phyloP scores from a whole-genome alignment of 2,113 vertebrate species.

The Chaenogobius annularis region DNA sequence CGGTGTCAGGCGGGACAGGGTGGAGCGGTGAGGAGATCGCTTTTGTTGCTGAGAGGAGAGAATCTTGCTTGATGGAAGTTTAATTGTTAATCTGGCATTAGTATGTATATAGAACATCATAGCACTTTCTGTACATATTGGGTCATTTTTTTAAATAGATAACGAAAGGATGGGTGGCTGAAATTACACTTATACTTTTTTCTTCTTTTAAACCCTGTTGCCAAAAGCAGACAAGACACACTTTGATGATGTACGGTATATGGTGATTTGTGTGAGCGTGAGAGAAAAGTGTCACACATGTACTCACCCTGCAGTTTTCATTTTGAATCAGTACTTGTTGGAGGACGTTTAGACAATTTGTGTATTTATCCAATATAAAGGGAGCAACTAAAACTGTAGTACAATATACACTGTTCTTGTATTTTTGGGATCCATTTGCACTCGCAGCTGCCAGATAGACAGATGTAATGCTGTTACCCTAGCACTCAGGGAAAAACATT shows the following conservation, averaged over 20 bases:
- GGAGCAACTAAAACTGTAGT: not conserved
- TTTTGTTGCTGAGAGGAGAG: constrained; percentile 48
- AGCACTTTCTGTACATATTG: not conserved
- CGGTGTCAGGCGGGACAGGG: constrained; percentile 64
- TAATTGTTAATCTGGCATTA: constrained; percentile 9
- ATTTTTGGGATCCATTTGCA: too few species aligned
- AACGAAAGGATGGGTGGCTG: not conserved
- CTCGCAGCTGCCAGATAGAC: too few species aligned
- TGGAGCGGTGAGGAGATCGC: constrained; percentile 55
- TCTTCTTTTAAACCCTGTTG: not conserved
- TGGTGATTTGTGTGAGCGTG: not conserved
- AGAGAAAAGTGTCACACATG: too few species aligned
- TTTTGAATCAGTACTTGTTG: not conserved
- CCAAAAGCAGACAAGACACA: not conserved
- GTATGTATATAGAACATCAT: not conserved
- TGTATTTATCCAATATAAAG: not conserved
- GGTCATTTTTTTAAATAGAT: not conserved
- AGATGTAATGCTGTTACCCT: too few species aligned
- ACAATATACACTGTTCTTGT: not conserved
- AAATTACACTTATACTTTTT: not conserved
- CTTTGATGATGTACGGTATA: not conserved
- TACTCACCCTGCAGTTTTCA: not conserved
- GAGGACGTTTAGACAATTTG: not conserved
- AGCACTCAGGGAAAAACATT: not conserved
- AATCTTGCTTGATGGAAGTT: constrained; percentile 37